These are phyloP conservation scores for Turdus rufiventris DNA, from an alignment of 2,113 vertebrate species.

Conservation along the genomic window DNA sequence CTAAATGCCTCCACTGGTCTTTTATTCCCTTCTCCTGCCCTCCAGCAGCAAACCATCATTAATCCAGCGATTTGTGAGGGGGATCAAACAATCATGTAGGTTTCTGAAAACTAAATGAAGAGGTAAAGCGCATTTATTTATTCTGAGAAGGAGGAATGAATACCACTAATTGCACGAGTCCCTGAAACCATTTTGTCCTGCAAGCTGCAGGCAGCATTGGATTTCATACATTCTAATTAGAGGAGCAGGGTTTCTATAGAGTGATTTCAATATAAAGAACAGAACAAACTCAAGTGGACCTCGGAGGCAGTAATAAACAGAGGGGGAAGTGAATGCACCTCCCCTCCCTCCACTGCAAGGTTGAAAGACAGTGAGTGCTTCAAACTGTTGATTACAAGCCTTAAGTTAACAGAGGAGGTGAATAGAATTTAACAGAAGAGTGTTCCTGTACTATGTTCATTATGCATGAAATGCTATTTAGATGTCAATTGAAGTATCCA, in stretches of 20 bases:
- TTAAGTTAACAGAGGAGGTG: slow-evolving; percentile 10
- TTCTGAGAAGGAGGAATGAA: not conserved
- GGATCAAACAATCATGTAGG: not conserved
- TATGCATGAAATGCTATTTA: slow-evolving; percentile 63
- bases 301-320: not conserved
- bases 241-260: not conserved
- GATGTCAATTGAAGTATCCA: slow-evolving; percentile 57
- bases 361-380: not conserved
- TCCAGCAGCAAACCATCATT: slow-evolving; percentile 29
- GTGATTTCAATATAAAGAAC: not conserved
- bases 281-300: slow-evolving; percentile 12
- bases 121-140: not conserved
- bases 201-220: not conserved
- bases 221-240: slow-evolving; percentile 34
- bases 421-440: slow-evolving; percentile 40
- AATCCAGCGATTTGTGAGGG: not conserved
- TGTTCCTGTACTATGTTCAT: slow-evolving; percentile 37
- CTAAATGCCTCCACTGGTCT: slow-evolving; percentile 14
- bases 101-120: slow-evolving; percentile 41
- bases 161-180: not conserved
- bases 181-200: not conserved
- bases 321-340: not conserved
- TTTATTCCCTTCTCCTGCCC: slow-evolving; percentile 34
- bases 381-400: slow-evolving; percentile 15
- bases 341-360: not conserved